Evolutionary conservation across 1,140 invertebrate genomes (phyloP).

Genomic region (Camponotus vicinus): DNA sequence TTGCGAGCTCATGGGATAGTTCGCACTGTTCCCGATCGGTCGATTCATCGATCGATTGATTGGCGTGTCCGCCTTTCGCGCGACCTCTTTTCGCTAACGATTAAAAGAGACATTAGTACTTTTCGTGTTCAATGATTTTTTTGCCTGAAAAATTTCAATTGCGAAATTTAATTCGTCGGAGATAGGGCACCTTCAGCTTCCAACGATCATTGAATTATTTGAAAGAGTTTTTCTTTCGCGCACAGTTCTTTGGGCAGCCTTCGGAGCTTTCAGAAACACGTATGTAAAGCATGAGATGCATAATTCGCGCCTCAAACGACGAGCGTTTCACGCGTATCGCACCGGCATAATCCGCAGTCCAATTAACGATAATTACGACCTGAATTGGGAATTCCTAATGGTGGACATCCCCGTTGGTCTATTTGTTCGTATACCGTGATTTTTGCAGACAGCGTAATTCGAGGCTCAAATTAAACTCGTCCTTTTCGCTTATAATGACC

Average conservation of each 20-base stretch:
- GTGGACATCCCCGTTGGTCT: conserved; percentile 39
- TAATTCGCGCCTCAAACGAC: conserved; percentile 77
- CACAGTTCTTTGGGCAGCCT: neutral
- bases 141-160: neutral
- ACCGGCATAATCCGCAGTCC: conserved; percentile 78
- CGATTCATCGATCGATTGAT: neutral
- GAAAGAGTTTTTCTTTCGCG: too few relatives aligned
- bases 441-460: conserved; percentile 77
- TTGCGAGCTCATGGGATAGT: conserved; percentile 59
- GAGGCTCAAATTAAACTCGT: conserved; percentile 73
- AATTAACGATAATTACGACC: conserved; percentile 83
- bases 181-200: neutral
- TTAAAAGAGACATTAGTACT: neutral
- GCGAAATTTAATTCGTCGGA: neutral
- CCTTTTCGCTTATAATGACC: conserved; percentile 54
- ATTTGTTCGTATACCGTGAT: conserved; percentile 47
- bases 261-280: conserved; percentile 37
- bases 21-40: neutral
- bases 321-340: conserved; percentile 73
- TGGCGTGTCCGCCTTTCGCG: neutral
- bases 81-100: neutral
- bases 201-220: neutral
- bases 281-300: conserved; percentile 32
- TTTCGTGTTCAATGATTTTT: neutral
- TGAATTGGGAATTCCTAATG: conserved; percentile 82